Percentiles rank a stretch among this genome's conserved stretches.
phyloP scores from a whole-genome alignment of 2,113 vertebrate species.

The Cynoglossus semilaevis region DNA sequence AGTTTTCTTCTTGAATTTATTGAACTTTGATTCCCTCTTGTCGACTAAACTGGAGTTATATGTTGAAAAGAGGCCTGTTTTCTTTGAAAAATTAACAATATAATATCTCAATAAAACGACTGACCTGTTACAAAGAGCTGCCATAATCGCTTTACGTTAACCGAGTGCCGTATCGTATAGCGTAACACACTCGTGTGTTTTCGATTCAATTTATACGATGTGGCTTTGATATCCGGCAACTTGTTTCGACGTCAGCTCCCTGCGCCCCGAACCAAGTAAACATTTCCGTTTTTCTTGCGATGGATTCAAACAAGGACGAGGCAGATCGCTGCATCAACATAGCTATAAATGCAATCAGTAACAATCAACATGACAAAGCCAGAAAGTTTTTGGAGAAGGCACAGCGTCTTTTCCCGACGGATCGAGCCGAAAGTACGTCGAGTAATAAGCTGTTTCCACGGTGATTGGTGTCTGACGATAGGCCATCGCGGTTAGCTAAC shows the following conservation, averaged over 20 bases:
- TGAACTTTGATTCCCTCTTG: not conserved
- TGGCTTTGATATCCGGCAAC: too few species aligned
- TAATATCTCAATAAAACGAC: conserved; percentile 7
- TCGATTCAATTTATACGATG: conserved; percentile 15
- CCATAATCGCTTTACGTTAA: conserved; percentile 27
- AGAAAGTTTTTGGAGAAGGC: conserved; percentile 92
- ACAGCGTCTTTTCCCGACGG: conserved; percentile 87
- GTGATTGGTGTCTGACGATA: conserved; percentile 12
- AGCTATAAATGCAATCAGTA: conserved; percentile 79
- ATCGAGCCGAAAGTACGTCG: conserved; percentile 82
- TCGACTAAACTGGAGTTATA: not conserved
- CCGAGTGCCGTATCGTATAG: not conserved
- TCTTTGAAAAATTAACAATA: not conserved
- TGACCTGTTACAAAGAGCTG: conserved; percentile 16
- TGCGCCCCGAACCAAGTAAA: conserved; percentile 67
- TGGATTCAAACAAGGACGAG: conserved; percentile 99
- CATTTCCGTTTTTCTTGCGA: conserved; percentile 78
- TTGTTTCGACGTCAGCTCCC: conserved; percentile 40
- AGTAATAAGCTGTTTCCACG: conserved; percentile 17
- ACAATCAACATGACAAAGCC: conserved; percentile 82
- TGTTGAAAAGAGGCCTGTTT: conserved; percentile 16
- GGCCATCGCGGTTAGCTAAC: conserved; percentile 56
- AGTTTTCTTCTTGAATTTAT: conserved; percentile 26
- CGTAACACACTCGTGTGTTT: not conserved
- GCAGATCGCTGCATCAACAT: conserved; percentile 93